A percentile compares a stretch with the other conserved stretches of the same genome.
Conservation (phyloP, 2,797 vertebrate genomes). For the Lerista edwardsae region DNA sequence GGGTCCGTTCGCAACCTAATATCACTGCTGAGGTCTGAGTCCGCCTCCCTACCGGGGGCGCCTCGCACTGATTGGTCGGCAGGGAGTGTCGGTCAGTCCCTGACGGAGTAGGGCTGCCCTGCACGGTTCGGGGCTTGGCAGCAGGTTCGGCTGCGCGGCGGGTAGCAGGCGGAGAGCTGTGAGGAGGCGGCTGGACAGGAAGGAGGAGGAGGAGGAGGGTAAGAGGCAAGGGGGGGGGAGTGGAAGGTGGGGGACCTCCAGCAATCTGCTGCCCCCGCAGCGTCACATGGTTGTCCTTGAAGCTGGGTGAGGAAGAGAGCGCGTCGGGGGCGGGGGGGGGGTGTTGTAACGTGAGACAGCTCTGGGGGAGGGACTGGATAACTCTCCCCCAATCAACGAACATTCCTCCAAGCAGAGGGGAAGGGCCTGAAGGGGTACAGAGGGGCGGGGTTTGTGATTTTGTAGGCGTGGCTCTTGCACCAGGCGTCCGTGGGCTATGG, state of each 20-base stretch:
- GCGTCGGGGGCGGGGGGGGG: too few relatives aligned
- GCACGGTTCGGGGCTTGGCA: slow-evolving; percentile 22
- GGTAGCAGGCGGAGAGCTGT: not conserved
- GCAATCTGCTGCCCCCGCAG: too few relatives aligned
- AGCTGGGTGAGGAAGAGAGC: not conserved
- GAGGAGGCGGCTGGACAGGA: not conserved
- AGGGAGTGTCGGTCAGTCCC: fast-evolving
- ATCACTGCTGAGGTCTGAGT: fast-evolving
- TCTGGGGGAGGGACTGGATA: not conserved
- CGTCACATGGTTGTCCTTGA: not conserved
- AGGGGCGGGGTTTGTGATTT: not conserved
- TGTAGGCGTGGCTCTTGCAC: not conserved
- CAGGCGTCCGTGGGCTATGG: not conserved
- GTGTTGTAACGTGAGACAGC: too few relatives aligned
- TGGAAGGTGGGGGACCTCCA: not conserved
- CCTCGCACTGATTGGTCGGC: not conserved
- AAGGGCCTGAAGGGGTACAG: not conserved
- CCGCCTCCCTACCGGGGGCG: not conserved
- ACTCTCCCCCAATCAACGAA: too few relatives aligned
- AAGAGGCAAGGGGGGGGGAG: not conserved
- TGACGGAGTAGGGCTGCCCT: not conserved
- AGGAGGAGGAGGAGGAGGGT: not conserved
- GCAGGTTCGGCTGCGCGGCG: slow-evolving; percentile 40
- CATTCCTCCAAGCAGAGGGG: not conserved
- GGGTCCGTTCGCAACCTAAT: slow-evolving; percentile 41